Evolutionary conservation across 2,888 invertebrate genomes (phyloP).

Genomic region (Falcaria lacertinaria): DNA sequence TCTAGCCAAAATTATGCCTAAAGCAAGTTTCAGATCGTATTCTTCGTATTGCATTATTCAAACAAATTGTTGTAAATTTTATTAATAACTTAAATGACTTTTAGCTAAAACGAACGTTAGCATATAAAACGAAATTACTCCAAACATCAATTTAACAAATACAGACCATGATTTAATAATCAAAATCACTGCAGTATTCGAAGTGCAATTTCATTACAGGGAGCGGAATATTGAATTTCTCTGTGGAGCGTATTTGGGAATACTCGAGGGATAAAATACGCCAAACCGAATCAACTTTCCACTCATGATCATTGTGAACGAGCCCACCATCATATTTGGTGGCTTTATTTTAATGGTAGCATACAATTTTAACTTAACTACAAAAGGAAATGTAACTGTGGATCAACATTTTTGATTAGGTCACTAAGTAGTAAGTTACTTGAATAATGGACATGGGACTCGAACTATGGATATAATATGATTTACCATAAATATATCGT

Average conservation of each 20-base stretch:
- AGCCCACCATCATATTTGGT: neutral
- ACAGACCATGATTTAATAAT: conserved; percentile 62
- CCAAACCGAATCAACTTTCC: conserved; percentile 56
- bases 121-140: conserved; percentile 19
- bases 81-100: too few species aligned
- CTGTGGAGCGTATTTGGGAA: conserved; percentile 51
- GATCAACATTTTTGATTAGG: neutral
- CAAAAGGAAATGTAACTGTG: neutral
- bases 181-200: conserved; percentile 66
- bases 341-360: neutral
- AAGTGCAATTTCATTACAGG: conserved; percentile 70
- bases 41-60: too few species aligned
- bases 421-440: too few species aligned
- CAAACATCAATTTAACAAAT: conserved; percentile 39
- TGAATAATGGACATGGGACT: too few species aligned
- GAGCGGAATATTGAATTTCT: conserved; percentile 62
- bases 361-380: neutral
- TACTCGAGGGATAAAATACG: conserved; percentile 52
- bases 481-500: too few species aligned
- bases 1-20: too few species aligned
- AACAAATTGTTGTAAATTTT: too few species aligned
- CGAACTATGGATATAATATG: too few species aligned
- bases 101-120: neutral
- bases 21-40: too few species aligned
- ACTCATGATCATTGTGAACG: conserved; percentile 13